A percentile compares a stretch with the other conserved stretches of the same genome.
Evolutionary conservation across 1,140 invertebrate species (phyloP).

Genomic region (Orius laevigatus): DNA sequence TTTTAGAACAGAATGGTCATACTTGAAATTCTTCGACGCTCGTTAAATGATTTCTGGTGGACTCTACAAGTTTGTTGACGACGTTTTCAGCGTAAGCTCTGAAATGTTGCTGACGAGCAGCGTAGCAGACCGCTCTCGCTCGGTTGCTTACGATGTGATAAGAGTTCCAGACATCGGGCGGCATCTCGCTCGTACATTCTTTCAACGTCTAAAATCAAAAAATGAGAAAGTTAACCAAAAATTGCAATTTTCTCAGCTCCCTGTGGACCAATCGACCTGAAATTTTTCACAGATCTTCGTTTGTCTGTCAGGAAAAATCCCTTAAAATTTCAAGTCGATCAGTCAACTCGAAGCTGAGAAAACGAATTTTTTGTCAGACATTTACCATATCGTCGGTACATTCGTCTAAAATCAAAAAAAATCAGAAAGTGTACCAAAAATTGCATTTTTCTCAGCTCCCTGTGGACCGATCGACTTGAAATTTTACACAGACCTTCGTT

Average conservation of each 20-base stretch:
- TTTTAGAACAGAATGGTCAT: too few relatives aligned
- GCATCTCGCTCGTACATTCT: constrained; percentile 49
- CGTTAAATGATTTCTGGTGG: too few relatives aligned
- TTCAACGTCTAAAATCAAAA: constrained; percentile 38
- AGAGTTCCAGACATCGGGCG: constrained; percentile 49
- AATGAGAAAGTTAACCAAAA: constrained; percentile 13
- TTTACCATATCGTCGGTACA: constrained; percentile 44
- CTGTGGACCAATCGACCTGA: too few relatives aligned
- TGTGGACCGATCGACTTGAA: too few relatives aligned
- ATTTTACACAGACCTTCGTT: too few relatives aligned
- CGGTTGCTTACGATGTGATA: constrained; percentile 53
- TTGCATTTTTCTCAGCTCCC: constrained; percentile 7
- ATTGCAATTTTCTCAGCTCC: constrained; percentile 6
- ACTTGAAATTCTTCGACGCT: too few relatives aligned
- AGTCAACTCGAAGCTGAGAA: too few relatives aligned
- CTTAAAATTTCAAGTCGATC: too few relatives aligned
- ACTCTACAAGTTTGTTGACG: constrained; percentile 42
- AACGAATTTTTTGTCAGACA: too few relatives aligned
- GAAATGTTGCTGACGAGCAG: constrained; percentile 45
- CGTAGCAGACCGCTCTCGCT: constrained; percentile 49
- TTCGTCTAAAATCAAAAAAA: too few relatives aligned
- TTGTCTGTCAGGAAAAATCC: too few relatives aligned
- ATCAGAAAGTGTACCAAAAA: constrained; percentile 11
- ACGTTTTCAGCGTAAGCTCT: constrained; percentile 45
- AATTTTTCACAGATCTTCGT: too few relatives aligned